phyloP scores from a whole-genome alignment of 2,113 vertebrate genomes.

The Canis aureus region DNA sequence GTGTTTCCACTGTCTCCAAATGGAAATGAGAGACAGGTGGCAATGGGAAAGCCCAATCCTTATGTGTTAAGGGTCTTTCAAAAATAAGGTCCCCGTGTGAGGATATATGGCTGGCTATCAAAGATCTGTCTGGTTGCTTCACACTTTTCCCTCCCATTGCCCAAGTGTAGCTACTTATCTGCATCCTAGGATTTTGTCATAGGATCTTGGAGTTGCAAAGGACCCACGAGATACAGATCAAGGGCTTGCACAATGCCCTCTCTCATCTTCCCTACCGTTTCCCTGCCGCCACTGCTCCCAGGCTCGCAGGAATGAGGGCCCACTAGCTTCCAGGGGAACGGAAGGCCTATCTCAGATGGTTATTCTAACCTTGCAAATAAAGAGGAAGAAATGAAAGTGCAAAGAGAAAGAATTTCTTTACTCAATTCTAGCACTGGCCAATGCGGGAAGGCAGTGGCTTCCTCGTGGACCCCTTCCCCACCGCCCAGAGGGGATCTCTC shows the following conservation, averaged over 20 bases:
- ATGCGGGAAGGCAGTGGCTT: neutral
- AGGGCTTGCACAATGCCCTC: neutral
- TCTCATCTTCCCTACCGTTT: neutral
- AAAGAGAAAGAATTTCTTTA: neutral
- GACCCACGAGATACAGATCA: neutral
- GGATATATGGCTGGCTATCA: constrained; percentile 40
- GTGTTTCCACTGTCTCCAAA: neutral
- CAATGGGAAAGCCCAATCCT: neutral
- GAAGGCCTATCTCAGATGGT: neutral
- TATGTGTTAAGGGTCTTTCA: neutral
- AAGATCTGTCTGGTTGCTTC: neutral
- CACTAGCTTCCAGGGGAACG: neutral
- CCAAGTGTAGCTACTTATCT: neutral
- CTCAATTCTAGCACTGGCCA: neutral
- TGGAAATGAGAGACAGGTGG: neutral
- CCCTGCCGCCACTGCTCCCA: neutral
- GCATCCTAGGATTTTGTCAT: constrained; percentile 42
- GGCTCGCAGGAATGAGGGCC: neutral
- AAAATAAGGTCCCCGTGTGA: neutral
- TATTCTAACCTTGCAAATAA: neutral
- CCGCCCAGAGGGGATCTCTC: neutral
- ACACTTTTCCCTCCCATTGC: neutral
- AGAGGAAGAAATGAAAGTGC: neutral
- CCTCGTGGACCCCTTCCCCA: neutral
- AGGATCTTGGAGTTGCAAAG: constrained; percentile 10